phyloP scores from a whole-genome alignment of 2,888 invertebrate species.

The Sabatieria punctata region DNA sequence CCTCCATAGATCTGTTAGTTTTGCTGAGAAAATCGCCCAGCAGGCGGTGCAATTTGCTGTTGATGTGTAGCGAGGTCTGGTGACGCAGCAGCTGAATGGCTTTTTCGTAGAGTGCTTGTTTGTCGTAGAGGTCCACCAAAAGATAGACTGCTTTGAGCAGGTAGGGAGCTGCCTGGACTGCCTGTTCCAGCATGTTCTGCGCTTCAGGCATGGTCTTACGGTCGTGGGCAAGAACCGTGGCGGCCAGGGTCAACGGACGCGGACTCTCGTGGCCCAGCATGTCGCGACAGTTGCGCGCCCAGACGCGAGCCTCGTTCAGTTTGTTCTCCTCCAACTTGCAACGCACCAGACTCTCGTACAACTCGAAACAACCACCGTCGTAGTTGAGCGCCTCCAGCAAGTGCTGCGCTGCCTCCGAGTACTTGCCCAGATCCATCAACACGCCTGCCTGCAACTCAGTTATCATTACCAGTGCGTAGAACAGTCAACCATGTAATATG shows the following conservation, averaged over 20 bases:
- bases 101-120: slow-evolving; percentile 29
- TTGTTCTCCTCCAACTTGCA: slow-evolving; percentile 26
- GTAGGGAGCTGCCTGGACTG: slow-evolving; percentile 30
- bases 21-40: slow-evolving; percentile 27
- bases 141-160: slow-evolving; percentile 29
- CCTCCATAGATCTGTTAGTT: slow-evolving; percentile 28
- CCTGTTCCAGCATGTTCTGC: slow-evolving; percentile 31
- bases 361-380: slow-evolving; percentile 31
- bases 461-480: no score
- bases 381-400: slow-evolving; percentile 30
- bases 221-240: slow-evolving; percentile 31
- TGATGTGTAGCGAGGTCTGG: slow-evolving; percentile 22
- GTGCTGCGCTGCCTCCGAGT: slow-evolving; percentile 29
- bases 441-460: no score
- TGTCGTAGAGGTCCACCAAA: slow-evolving; percentile 25
- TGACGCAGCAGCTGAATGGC: slow-evolving; percentile 29
- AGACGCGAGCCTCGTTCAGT: slow-evolving; percentile 28
- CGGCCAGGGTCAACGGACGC: slow-evolving; percentile 32
- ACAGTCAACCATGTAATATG: no score
- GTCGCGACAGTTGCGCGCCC: slow-evolving; percentile 30
- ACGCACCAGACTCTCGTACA: slow-evolving; percentile 31
- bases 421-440: slow-evolving; percentile 29
- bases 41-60: slow-evolving; percentile 28
- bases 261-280: slow-evolving; percentile 28
- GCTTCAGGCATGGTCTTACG: slow-evolving; percentile 27